Percentiles rank a stretch among this genome's conserved stretches.
Conservation (phyloP, 2,888 invertebrate genomes). For the Trisateles emortualis region DNA sequence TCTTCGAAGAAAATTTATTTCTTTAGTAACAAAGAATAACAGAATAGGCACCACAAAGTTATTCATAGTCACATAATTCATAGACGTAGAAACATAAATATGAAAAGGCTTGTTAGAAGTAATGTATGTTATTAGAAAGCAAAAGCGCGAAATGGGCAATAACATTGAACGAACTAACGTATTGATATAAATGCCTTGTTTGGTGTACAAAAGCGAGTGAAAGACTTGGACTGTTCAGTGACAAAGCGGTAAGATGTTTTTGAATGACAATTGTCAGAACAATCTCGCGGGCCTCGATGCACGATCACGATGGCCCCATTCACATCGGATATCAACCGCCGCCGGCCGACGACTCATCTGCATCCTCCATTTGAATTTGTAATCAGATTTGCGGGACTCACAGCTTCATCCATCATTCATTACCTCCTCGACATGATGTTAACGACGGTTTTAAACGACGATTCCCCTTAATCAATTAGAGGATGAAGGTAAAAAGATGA, state of each 20-base stretch:
- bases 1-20: background rate
- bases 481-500: constrained; percentile 72
- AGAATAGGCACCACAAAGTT: background rate
- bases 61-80: background rate
- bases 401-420: constrained; percentile 81
- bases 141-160: constrained; percentile 10
- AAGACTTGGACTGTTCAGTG: constrained; percentile 18
- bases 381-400: constrained; percentile 72
- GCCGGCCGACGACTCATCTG: constrained; percentile 67
- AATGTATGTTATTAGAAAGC: constrained; percentile 21
- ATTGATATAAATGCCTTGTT: constrained; percentile 26
- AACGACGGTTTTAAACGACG: constrained; percentile 53
- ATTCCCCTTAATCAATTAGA: constrained; percentile 81
- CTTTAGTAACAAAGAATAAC: background rate
- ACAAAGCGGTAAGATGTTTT: constrained; percentile 35
- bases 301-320: constrained; percentile 66
- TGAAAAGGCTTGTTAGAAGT: constrained; percentile 9
- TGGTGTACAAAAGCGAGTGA: constrained; percentile 25
- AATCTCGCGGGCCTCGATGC: constrained; percentile 55
- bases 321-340: constrained; percentile 71
- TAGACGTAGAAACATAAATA: background rate
- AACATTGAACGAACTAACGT: constrained; percentile 13
- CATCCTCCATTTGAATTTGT: constrained; percentile 76
- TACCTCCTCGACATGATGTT: constrained; percentile 46
- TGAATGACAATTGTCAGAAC: constrained; percentile 62